phyloP scores from a whole-genome alignment of 2,888 invertebrate genomes.

The Scrobipalpa atriplicella region DNA sequence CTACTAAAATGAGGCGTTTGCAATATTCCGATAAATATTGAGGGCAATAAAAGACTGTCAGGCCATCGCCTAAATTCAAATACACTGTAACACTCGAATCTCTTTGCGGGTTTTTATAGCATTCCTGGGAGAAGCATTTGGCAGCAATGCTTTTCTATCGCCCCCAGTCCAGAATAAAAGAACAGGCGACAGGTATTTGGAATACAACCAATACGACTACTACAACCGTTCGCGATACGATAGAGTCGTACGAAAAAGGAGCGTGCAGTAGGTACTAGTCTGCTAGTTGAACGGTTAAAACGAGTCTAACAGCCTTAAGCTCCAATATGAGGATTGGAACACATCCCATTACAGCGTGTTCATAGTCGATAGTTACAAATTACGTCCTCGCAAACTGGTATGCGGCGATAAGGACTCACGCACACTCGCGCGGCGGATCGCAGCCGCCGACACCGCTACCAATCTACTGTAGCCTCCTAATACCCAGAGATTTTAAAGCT shows the following conservation, averaged over 20 bases:
- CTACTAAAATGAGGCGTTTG: too few relatives aligned
- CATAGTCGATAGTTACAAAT: slow-evolving; percentile 27
- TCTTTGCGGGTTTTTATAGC: too few relatives aligned
- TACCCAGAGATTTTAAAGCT: too few relatives aligned
- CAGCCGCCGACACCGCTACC: too few relatives aligned
- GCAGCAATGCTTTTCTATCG: too few relatives aligned
- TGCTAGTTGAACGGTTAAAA: background rate
- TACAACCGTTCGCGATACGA: slow-evolving; percentile 3
- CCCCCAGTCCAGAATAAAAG: too few relatives aligned
- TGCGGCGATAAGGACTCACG: slow-evolving; percentile 8
- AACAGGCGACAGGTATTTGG: too few relatives aligned
- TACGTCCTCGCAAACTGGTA: slow-evolving; percentile 26
- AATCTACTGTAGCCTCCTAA: too few relatives aligned
- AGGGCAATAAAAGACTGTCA: background rate
- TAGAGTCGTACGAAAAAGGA: slow-evolving; percentile 11
- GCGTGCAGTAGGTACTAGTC: background rate
- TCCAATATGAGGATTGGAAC: slow-evolving; percentile 6
- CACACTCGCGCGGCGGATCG: background rate
- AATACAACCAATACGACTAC: background rate
- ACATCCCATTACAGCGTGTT: slow-evolving; percentile 19
- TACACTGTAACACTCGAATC: too few relatives aligned
- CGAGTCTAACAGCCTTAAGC: slow-evolving; percentile 13
- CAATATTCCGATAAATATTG: background rate
- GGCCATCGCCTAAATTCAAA: too few relatives aligned
- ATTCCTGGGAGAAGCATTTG: too few relatives aligned